Evolutionary conservation across 2,113 vertebrate genomes (phyloP), one percentile per base, ranked within the genome.

Genomic region (Notiomystis cincta): DNA sequence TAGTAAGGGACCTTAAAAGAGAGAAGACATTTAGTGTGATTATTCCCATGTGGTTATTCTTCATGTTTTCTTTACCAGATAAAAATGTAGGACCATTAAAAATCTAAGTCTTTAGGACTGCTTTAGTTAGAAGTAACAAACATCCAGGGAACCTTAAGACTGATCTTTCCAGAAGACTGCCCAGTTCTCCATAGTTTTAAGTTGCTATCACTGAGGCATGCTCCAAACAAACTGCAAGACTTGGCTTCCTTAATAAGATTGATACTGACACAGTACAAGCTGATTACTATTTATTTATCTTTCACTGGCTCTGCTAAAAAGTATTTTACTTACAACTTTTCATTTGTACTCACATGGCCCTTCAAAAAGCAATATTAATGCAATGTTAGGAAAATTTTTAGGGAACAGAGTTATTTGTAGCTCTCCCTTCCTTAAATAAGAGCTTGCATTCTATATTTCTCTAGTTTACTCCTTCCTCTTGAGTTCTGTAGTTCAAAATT

Each of bases 1-100:
- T 71, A 95, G 53, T 64, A 95, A 93, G 54, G 60, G 51, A 90
- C 69, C 72, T 85, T 66, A 95, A 94, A 94, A 91, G 75, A 47
- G 14, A 93, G 80, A 96, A 93, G n/a, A 53, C 11, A 50, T 71
- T 60, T 11, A 79, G 22, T 18, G n/a, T 64, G 25, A 31, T 53
- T 72, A 82, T 65, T 86, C 70, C 87, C 62, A 87, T 5, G 1
- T 90, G 25, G 48, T 48, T 57, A 66, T 21, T 70, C 50, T 82
- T 81, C 47, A 28, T 28, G 21, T 56, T 96, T 91, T 84, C 54
- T 66, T 81, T 40, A 91, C 3, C 5, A 7, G 45, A 77, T 62
- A 91, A 84, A 85, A 88, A 94, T 8, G 7, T 18, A 79, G 15
- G 37, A 86, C 33, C 50, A 57, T 23, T 62, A 77, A 58, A 93